Conservation (phyloP, 2,113 vertebrate species). For the Ellobius talpinus region DNA sequence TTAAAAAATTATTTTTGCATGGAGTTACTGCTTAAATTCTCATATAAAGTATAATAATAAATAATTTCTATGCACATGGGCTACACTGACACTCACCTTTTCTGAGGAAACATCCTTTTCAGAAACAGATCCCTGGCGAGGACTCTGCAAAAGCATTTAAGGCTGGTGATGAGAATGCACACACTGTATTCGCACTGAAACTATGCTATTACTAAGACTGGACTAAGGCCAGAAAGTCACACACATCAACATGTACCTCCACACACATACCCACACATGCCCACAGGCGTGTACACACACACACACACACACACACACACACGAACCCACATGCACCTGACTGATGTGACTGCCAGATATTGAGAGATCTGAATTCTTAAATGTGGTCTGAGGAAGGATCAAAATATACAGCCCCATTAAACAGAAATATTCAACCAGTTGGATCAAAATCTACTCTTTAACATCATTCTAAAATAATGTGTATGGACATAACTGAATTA, state of each 20-base stretch:
- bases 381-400: not conserved
- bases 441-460: not conserved
- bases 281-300: not conserved
- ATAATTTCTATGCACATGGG: not conserved
- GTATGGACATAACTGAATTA: not conserved
- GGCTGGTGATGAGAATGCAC: not conserved
- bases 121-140: not conserved
- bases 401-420: not conserved
- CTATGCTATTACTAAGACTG: not conserved
- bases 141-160: not conserved
- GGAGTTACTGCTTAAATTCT: not conserved
- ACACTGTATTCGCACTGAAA: not conserved
- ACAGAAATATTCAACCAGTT: not conserved
- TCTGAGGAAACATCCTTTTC: conserved; percentile 43
- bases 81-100: not conserved
- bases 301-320: too few species aligned
- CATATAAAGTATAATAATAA: not conserved
- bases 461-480: not conserved
- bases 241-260: too few species aligned
- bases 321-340: not conserved
- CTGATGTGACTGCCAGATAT: not conserved
- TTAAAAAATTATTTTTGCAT: not conserved
- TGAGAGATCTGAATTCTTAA: not conserved
- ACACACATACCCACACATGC: not conserved
- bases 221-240: not conserved